Evolutionary conservation across 2,113 vertebrate species (phyloP).

Genomic region (Atherinomorus stipes): DNA sequence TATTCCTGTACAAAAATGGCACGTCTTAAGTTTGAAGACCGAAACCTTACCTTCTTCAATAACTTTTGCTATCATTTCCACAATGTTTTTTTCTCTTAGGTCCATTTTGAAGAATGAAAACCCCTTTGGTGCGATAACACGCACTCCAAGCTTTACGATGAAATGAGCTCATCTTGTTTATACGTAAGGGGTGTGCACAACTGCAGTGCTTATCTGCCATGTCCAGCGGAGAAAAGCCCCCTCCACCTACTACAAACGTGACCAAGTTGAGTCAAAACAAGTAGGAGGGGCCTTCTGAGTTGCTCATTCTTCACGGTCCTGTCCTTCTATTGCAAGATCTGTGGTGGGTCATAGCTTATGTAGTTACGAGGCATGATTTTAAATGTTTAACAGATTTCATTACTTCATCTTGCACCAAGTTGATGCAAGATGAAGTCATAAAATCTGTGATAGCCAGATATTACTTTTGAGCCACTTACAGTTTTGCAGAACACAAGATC

Average conservation of each 20-base stretch:
- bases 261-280: not conserved
- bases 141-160: conserved; percentile 7
- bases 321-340: conserved; percentile 5
- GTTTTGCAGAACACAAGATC: too few relatives aligned
- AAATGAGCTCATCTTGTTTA: conserved; percentile 63
- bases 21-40: not conserved
- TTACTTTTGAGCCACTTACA: too few relatives aligned
- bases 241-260: conserved; percentile 43
- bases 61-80: conserved; percentile 79
- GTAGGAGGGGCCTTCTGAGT: not conserved
- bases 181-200: conserved; percentile 67
- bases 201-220: conserved; percentile 76
- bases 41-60: conserved; percentile 82
- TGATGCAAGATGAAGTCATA: too few relatives aligned
- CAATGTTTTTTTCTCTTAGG: conserved; percentile 71
- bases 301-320: not conserved
- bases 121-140: not conserved
- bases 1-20: not conserved
- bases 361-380: too few relatives aligned
- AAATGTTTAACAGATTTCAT: too few relatives aligned
- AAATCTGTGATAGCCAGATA: too few relatives aligned
- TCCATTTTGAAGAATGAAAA: conserved; percentile 73
- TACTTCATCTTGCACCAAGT: too few relatives aligned
- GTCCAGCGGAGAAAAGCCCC: conserved; percentile 67
- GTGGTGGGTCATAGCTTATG: not conserved